Base-by-base conservation (phyloP, 2,113 vertebrate species). In the Seriola aureovittata region DNA sequence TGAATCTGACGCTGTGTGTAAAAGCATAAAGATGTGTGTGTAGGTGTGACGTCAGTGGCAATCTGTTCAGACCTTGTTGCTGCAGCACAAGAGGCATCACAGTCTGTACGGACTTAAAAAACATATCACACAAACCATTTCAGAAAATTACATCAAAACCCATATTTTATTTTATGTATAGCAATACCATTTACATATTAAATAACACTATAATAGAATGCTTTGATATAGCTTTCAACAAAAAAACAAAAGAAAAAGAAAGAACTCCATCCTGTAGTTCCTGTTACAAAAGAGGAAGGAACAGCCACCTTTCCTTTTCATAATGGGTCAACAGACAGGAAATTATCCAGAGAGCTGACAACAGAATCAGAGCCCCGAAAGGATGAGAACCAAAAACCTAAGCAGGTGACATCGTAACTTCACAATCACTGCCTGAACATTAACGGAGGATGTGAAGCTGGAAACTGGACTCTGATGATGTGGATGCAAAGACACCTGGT, bases 131-230 rank as follows among this genome's bases (percentile, higher is more conserved):
- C 66, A 71, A 81, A 78, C 34, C 12, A 57, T 86, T 78, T 89
- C 86, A 94, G 68, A 94, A 95, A 95, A 94, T 95, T 96, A 97
- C 97, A 97, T 97, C 97, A 97, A 98, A 99, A 99, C 96, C 95
- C 97, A 98, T 97, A 97, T 96, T 99, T 98, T 98, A 98, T 98
- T 99, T 97, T 96, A 97, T 97, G 97, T 97, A 97, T 97, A 96
- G 96, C 97, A 98, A 98, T 98, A 98, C 97, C 97, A 97, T 98
- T 97, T 97, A 98, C 97, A 98, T 98, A 97, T 98, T 98, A 98
- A 98, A 98, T 98, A 98, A 98, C 97, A 98, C 96, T 97, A 97
- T 97, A 96, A 97, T 98, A 97, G 96, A 98, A 97, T 96, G 96
- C 96, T 97, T 97, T 97, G 93, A 97, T 98, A 97, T 97, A 97